These are phyloP conservation scores for Philonicus albiceps DNA, from an alignment of 2,888 invertebrate genomes.

Conservation along the genomic window DNA sequence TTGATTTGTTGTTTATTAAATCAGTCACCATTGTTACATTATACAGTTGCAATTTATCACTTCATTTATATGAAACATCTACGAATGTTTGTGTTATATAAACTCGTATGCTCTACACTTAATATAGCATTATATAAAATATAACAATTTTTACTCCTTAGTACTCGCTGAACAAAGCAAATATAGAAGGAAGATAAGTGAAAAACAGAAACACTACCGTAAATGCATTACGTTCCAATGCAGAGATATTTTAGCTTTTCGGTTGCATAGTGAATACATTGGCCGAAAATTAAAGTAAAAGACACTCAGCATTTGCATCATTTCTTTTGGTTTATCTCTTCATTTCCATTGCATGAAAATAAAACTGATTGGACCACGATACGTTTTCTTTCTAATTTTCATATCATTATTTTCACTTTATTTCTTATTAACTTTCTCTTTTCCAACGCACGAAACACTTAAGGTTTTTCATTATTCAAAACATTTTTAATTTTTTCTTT, in stretches of 20 bases:
- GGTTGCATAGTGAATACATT: neutral
- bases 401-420: neutral
- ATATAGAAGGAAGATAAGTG: neutral
- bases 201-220: neutral
- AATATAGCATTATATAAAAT: constrained; percentile 40
- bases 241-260: neutral
- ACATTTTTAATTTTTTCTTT: neutral
- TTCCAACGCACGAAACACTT: neutral
- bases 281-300: neutral
- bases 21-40: constrained; percentile 40
- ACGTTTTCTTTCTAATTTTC: neutral
- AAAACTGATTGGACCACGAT: neutral
- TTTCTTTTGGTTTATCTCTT: neutral
- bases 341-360: neutral
- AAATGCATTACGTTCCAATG: neutral
- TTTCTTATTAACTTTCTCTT: neutral
- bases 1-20: constrained; percentile 36
- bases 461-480: neutral
- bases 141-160: constrained; percentile 9
- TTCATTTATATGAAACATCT: constrained; percentile 37
- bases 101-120: constrained; percentile 31
- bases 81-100: constrained; percentile 31
- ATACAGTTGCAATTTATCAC: constrained; percentile 40
- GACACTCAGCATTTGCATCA: neutral
- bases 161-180: constrained; percentile 5